Percentiles rank a stretch among this genome's conserved stretches.
These are phyloP conservation scores for Norana najaformis DNA, from an alignment of 2,888 invertebrate species.

Conservation along the genomic window DNA sequence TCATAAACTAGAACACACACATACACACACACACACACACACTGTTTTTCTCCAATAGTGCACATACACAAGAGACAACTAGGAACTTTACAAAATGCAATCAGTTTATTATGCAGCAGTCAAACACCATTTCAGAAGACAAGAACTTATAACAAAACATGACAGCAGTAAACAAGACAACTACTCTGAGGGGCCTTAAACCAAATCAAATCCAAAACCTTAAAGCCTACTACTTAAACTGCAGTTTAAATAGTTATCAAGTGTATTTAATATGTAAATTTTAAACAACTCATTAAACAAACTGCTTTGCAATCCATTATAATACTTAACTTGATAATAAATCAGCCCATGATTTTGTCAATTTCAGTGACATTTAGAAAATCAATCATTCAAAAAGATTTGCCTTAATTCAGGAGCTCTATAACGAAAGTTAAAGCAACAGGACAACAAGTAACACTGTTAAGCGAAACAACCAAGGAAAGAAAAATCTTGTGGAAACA, in stretches of 20 bases:
- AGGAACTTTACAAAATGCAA: neutral
- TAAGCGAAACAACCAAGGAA: neutral
- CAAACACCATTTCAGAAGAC: neutral
- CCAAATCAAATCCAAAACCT: neutral
- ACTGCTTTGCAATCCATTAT: neutral
- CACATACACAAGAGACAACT: neutral
- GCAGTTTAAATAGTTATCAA: neutral
- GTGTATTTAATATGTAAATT: conserved; percentile 1
- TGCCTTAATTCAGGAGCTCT: neutral
- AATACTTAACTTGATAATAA: neutral
- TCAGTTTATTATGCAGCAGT: conserved; percentile 13
- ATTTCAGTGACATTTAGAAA: neutral
- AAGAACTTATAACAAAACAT: neutral
- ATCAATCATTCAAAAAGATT: neutral
- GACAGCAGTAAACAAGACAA: neutral
- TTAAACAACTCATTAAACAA: neutral
- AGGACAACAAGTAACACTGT: neutral
- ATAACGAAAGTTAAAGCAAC: neutral
- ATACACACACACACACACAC: no score
- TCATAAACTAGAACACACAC: no score
- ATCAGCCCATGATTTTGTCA: neutral
- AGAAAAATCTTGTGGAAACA: neutral
- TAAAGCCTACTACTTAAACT: conserved; percentile 1
- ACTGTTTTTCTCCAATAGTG: no score
- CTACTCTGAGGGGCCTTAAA: neutral